These are phyloP conservation scores for Parasteatoda tepidariorum DNA, from an alignment of 1,140 invertebrate genomes.

Conservation along the genomic window DNA sequence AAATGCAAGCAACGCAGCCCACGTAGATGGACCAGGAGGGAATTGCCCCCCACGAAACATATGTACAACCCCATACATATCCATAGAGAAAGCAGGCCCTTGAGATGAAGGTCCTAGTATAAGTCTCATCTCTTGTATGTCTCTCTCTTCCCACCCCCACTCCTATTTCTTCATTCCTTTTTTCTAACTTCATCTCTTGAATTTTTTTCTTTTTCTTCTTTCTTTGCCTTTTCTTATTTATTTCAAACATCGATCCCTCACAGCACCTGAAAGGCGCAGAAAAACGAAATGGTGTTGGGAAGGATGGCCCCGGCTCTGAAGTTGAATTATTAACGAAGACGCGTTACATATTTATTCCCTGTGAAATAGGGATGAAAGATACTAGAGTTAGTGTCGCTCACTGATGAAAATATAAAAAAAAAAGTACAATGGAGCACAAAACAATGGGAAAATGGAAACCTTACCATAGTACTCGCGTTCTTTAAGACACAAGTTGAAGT, in stretches of 20 bases:
- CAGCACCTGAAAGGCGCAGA: constrained; percentile 41
- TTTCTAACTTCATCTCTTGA: neutral
- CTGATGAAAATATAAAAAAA: neutral
- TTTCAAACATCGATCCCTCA: constrained; percentile 58
- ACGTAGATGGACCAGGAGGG: constrained; percentile 50
- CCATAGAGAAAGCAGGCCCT: constrained; percentile 43
- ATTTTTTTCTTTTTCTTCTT: neutral
- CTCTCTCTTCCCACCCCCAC: neutral
- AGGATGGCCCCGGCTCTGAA: constrained; percentile 12
- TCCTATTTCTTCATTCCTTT: neutral
- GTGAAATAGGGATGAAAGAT: constrained; percentile 29
- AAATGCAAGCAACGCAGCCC: constrained; percentile 57
- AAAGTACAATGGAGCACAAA: neutral
- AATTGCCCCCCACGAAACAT: constrained; percentile 36
- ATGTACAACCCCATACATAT: constrained; percentile 59
- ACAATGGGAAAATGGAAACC: neutral
- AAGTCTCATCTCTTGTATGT: constrained; percentile 2
- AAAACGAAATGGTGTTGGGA: constrained; percentile 25
- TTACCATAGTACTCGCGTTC: too few relatives aligned
- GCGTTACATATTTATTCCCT: constrained; percentile 59
- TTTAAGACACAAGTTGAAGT: too few relatives aligned
- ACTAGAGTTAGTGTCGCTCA: neutral
- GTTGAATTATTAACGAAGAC: constrained; percentile 58
- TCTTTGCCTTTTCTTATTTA: constrained; percentile 36
- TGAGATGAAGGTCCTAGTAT: constrained; percentile 40